A percentile compares a stretch with the other conserved stretches of the same genome.
Evolutionary conservation across 2,797 vertebrate species (phyloP).

Genomic region (Poeciliopsis presidionis): DNA sequence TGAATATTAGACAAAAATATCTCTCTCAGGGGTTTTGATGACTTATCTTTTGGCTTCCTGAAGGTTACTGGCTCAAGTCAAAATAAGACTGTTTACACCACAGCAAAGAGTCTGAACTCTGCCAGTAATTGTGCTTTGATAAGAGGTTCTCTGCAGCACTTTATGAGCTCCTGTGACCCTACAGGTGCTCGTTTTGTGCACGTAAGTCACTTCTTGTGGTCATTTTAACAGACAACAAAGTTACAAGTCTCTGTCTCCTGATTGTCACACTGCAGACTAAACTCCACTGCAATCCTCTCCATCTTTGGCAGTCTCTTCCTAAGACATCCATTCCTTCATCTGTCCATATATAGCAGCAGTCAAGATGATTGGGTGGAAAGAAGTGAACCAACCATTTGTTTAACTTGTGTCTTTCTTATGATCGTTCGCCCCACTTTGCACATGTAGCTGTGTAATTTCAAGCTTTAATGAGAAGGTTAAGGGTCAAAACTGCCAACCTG

Average conservation of each 20-base stretch:
- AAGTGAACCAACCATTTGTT: conserved; percentile 18
- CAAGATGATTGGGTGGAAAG: conserved; percentile 10
- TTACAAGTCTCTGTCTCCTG: conserved; percentile 32
- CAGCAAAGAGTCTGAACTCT: conserved; percentile 25
- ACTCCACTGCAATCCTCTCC: conserved; percentile 59
- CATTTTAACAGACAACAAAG: conserved; percentile 34
- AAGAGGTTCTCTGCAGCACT: conserved; percentile 32
- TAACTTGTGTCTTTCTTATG: conserved; percentile 8
- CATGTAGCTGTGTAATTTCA: conserved; percentile 21
- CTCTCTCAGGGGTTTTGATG: neutral
- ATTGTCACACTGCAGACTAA: conserved; percentile 44
- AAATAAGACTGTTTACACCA: conserved; percentile 24
- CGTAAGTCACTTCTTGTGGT: conserved; percentile 43
- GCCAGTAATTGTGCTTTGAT: conserved; percentile 26
- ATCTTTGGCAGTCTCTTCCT: conserved; percentile 70
- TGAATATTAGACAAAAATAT: neutral
- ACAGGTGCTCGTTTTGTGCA: conserved; percentile 55
- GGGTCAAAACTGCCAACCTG: conserved; percentile 34
- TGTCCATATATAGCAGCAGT: conserved; percentile 71
- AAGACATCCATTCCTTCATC: conserved; percentile 55
- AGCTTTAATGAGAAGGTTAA: conserved; percentile 45
- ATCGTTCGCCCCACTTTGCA: conserved; percentile 1
- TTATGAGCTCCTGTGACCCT: conserved; percentile 45
- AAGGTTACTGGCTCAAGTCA: conserved; percentile 13
- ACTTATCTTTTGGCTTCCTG: neutral